These are phyloP conservation scores for Piscicola geometra DNA, from an alignment of 2,888 invertebrate species.

Conservation along the genomic window DNA sequence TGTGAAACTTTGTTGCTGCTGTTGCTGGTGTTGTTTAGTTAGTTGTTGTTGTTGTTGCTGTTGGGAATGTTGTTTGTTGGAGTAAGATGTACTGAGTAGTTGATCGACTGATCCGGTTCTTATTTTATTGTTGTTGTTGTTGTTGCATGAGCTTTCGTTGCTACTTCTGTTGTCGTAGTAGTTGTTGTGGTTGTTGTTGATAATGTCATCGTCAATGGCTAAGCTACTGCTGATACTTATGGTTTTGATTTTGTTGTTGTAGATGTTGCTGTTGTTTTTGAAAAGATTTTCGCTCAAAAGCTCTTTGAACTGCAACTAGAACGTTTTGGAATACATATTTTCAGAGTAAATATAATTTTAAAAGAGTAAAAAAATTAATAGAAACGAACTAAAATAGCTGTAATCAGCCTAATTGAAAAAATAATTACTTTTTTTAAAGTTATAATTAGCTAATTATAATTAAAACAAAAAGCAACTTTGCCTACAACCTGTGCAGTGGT, in stretches of 20 bases:
- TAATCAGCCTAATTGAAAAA: too few species aligned
- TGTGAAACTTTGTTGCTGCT: background rate
- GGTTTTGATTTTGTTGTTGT: background rate
- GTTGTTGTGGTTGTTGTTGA: too few species aligned
- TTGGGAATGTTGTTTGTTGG: background rate
- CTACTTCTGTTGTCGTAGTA: too few species aligned
- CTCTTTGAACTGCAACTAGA: background rate
- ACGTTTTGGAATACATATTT: too few species aligned
- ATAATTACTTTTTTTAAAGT: too few species aligned
- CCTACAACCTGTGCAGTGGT: constrained; percentile 66
- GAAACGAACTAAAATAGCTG: background rate
- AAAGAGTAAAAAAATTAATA: background rate
- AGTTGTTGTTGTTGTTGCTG: background rate
- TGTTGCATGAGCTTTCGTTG: too few species aligned
- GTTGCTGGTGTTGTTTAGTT: too few species aligned
- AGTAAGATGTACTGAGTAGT: too few species aligned
- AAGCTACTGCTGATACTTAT: too few species aligned
- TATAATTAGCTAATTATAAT: too few species aligned
- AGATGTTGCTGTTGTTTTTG: background rate
- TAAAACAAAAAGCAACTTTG: too few species aligned
- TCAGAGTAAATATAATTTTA: background rate
- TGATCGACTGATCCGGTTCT: background rate
- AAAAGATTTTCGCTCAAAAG: background rate
- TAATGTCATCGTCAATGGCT: too few species aligned
- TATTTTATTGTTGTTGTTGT: background rate